Conservation (phyloP, 2,888 invertebrate species). For the Didymodactylos carnosus region DNA sequence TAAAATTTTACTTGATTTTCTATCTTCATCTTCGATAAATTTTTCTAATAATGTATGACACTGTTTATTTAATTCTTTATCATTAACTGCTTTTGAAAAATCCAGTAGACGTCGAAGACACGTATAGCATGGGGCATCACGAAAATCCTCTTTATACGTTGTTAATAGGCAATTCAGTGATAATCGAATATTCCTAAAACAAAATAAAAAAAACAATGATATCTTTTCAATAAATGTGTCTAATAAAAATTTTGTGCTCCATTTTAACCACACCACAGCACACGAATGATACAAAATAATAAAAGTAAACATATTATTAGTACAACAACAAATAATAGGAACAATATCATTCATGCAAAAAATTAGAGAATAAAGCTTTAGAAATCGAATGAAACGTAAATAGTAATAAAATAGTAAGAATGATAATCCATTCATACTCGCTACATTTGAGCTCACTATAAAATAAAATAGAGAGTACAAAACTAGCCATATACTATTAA, state of each 20-base stretch:
- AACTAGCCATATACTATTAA: too few relatives aligned
- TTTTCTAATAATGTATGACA: not conserved
- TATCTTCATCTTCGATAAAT: conserved; percentile 15
- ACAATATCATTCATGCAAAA: not conserved
- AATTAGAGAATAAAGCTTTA: too few relatives aligned
- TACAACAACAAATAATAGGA: not conserved
- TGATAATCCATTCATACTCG: not conserved
- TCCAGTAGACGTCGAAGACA: conserved; percentile 60
- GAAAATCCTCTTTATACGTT: conserved; percentile 82
- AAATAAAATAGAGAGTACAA: too few relatives aligned
- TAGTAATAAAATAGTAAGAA: not conserved
- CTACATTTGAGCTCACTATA: not conserved
- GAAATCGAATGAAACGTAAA: too few relatives aligned
- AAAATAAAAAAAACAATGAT: too few relatives aligned
- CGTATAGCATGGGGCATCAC: conserved; percentile 55
- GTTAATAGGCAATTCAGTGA: conserved; percentile 83
- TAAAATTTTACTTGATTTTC: not conserved
- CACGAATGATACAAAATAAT: not conserved
- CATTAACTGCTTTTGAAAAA: conserved; percentile 38
- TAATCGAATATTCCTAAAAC: conserved; percentile 29
- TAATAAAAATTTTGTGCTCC: not conserved
- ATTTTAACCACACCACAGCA: too few relatives aligned
- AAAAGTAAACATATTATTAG: not conserved
- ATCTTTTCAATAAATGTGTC: not conserved
- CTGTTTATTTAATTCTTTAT: not conserved